Base-by-base conservation (phyloP, 1,140 invertebrate genomes). In the Aphidius ervi region DNA sequence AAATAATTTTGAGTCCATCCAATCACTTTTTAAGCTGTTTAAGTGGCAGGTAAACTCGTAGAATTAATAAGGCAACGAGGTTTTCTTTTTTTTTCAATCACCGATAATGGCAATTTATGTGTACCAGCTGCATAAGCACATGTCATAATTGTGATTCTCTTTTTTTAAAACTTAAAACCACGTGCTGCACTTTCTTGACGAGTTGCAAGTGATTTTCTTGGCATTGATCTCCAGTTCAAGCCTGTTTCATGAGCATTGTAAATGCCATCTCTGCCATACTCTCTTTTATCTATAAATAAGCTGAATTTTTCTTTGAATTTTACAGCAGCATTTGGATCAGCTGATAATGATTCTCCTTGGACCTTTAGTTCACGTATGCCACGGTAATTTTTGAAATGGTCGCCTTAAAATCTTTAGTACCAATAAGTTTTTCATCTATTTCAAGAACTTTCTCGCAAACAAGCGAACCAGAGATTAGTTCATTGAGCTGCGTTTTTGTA, bases 181-280 rank as follows among this genome's bases (percentile, higher is more conserved):
- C 67, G 67, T 63, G 70, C 70, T 65, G 67, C n/a, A 43, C 41
- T 63, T 58, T 62, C 65, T 62, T 63, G 20, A 9, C n/a, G 10
- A 10, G 46, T 45, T 37, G 46, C 66, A 1, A 67, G n/a, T 5
- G 62, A 65, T 63, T 71, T 76, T 55, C 50, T 59, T 37, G 75
- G 72, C 40, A 80, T 52, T 56, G 64, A 56, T 73, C 76, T 77
- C 64, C 68, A 80, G 66, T 73, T 68, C 42, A 79, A 62, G n/a
- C 72, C 72, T 43, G 69, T 72, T 69, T 78, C 74, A 60, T 78
- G 74, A 55, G 68, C 70, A 67, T 79, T 79, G 64, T 77, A 76
- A 54, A 80, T 46, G 41, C 68, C 56, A 45, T 66, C 52, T 9
- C 60, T 42, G 48, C 48, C 55, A 42, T 58, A 62, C 31, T 50